Base-by-base conservation (phyloP, 2,888 invertebrate genomes). In the Agrotis puta region DNA sequence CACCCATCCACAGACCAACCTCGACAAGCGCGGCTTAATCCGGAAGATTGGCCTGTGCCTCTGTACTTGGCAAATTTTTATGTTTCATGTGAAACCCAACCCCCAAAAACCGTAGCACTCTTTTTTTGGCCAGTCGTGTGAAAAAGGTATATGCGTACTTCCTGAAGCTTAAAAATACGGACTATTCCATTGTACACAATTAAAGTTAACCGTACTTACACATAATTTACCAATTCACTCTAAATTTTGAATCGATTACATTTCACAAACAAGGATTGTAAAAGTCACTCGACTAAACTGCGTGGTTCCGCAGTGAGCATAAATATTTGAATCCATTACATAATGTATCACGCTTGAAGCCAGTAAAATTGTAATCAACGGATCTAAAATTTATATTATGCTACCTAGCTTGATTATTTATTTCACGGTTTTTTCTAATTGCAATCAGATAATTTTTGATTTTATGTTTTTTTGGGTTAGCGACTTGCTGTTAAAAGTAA, bases 251-350 rank as follows among this genome's bases (percentile, higher is more conserved):
- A 48, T 45, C 59, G 48, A 64, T 56, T 56, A 54, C 62, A 62
- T 65, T 48, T 39, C 11, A 7, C 7, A 48, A 73, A 64, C 47
- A 43, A 24, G 51, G 18, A 43, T 57, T 79, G 68, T 68, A 64
- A 78, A 77, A 77, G 64, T 77, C 64, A 77, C 64, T 77, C 27
- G 22, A 51, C 48, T 64, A 47, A 39, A 67, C 50, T 24, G 14
- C 47, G 13, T 47, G 48, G 45, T 68, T 45, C 45, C 27, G 48
- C 74, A 56, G 45, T 53, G 53, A 43, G 47, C 43, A 50, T 77
- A 64, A 20, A 61, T 77, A 53, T 59, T 69, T 56, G 47, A 69
- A 77, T 51, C 69, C 39, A 51, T 74, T 59, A 63, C 57, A 66
- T 58, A 51, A 57, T 64, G 47, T 68, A 59, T 51, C 20, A 24